Base-by-base conservation (phyloP, 2,888 invertebrate genomes). In the Eurytoma adleriae region DNA sequence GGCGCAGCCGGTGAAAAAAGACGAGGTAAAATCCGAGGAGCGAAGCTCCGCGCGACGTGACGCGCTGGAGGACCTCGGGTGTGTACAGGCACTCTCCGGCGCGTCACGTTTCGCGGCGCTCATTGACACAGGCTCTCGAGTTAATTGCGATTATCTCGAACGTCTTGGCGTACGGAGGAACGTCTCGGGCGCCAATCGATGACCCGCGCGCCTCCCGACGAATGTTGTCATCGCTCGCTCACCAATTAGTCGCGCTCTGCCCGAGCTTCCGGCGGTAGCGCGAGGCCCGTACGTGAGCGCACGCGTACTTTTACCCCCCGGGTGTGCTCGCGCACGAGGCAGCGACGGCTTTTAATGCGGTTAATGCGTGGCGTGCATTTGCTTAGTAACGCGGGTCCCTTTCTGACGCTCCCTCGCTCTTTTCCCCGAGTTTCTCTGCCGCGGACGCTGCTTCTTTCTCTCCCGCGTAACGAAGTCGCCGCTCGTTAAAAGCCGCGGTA, bases 201-300 rank as follows among this genome's bases (percentile, higher is more conserved):
- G 30, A 40, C 66, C 18, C 20, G 59, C 59, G 16, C 20, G 20
- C 59, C 77, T 77, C 20, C 3, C 64, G 84, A 79, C 79, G 82
- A 84, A 85, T 74, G 83, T 83, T 86, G 87, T 87, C 87, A 85
- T 85, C 85, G 83, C 82, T 79, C 80, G 84, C 79, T 84, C 78
- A 76, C 83, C 85, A 87, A 87, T 87, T 87, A 87, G 87, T 85
- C 86, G 81, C 84, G 83, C 78, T 81, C 84, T 82, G 82, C 18
- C 52, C 84, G 80, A 82, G 83, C 79, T 84, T 86, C 83, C 84
- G 54, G 69, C 61, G n/a, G 67, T 27, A 50, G 18, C 64, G 7
- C 50, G n/a, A 50, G 24, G 27, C 13, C 16, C 20, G 24, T 52
- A 16, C 40, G 16, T 13, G n/a, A 16, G 10, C 52, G 16, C 20